phyloP scores from a whole-genome alignment of 1,140 invertebrate genomes.

The Bradynema listronoti region DNA sequence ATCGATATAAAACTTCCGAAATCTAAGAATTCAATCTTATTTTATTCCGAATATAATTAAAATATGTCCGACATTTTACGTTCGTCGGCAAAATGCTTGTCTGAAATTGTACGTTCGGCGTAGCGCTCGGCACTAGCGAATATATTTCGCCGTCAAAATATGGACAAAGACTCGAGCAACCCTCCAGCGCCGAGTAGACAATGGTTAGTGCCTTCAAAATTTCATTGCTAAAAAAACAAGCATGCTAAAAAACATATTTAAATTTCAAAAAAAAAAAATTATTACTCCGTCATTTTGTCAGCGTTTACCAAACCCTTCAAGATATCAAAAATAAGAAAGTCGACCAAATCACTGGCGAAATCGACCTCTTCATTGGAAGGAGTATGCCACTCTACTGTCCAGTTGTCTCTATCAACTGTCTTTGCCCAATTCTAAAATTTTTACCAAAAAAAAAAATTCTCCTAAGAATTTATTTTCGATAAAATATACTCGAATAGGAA shows the following conservation, averaged over 20 bases:
- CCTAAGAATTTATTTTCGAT: neutral
- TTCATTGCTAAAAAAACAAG: constrained; percentile 25
- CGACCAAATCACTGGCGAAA: constrained; percentile 64
- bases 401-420: constrained; percentile 65
- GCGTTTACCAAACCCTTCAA: constrained; percentile 62
- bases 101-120: constrained; percentile 17
- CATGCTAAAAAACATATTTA: neutral
- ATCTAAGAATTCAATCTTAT: too few species aligned
- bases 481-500: constrained; percentile 66
- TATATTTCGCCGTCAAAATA: constrained; percentile 38
- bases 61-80: constrained; percentile 11
- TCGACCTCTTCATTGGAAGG: constrained; percentile 68
- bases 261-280: neutral
- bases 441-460: constrained; percentile 1
- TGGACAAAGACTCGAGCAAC: constrained; percentile 39
- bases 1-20: too few species aligned
- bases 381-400: constrained; percentile 71
- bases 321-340: constrained; percentile 64
- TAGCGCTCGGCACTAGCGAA: constrained; percentile 13
- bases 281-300: constrained; percentile 52
- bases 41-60: too few species aligned
- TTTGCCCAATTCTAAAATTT: constrained; percentile 71
- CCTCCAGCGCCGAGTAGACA: constrained; percentile 27
- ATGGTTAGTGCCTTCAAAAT: constrained; percentile 45
- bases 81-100: constrained; percentile 13